A percentile compares a stretch with the other conserved stretches of the same genome.
Evolutionary conservation across 2,113 vertebrate genomes (phyloP).

Genomic region (Osmerus mordax): DNA sequence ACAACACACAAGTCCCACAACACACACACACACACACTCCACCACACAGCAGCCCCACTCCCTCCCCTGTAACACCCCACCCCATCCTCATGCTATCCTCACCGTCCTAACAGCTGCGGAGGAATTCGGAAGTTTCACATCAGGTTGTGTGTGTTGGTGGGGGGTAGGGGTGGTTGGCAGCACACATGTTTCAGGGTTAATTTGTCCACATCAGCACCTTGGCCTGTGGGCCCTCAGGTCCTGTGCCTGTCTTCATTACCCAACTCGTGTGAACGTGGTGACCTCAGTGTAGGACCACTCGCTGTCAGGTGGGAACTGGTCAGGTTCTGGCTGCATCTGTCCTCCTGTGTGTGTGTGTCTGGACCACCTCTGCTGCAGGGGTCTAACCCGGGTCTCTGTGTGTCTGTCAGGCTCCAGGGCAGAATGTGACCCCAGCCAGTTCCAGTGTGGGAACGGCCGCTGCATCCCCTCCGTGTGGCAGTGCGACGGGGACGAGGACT

Average conservation of each 20-base stretch:
- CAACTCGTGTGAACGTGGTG: not conserved
- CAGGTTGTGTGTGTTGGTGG: no score
- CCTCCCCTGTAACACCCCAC: not conserved
- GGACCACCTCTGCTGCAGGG: not conserved
- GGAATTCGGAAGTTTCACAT: no score
- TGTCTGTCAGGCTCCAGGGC: constrained; percentile 71
- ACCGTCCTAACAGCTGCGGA: no score
- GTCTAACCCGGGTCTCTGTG: not conserved
- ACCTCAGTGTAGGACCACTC: not conserved
- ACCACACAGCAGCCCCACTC: not conserved
- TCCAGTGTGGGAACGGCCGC: constrained; percentile 90
- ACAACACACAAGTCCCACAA: not conserved
- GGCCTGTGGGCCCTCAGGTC: no score
- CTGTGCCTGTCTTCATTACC: no score
- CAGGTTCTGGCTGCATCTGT: not conserved
- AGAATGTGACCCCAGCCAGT: constrained; percentile 87
- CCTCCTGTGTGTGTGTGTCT: not conserved
- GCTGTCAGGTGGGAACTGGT: not conserved
- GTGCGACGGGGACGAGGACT: constrained; percentile 94
- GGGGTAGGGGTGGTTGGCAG: no score
- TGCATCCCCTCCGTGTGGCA: constrained; percentile 92
- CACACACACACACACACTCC: no score
- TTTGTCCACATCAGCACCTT: no score
- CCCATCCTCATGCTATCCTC: no score
- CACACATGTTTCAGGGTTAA: no score